Conservation (phyloP, 2,797 vertebrate genomes). For the Sebastes matsubarae region DNA sequence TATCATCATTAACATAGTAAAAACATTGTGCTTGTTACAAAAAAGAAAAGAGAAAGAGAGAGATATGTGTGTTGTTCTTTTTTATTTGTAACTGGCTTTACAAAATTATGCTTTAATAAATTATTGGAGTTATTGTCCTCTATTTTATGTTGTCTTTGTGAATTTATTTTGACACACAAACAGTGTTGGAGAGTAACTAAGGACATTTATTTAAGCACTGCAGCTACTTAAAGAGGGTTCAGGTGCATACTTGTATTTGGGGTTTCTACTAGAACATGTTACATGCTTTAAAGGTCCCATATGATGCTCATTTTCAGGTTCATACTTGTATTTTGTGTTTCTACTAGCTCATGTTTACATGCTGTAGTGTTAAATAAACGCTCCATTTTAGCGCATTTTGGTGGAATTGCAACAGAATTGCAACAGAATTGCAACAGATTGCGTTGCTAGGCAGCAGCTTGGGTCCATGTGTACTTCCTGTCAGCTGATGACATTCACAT, state of each 20-base stretch:
- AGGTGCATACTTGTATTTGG: background rate
- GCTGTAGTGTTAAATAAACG: too few species aligned
- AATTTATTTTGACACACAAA: constrained; percentile 7
- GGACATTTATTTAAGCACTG: background rate
- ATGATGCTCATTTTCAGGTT: too few species aligned
- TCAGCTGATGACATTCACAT: too few species aligned
- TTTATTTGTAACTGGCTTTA: constrained; percentile 96
- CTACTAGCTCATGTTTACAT: too few species aligned
- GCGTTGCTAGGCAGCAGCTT: too few species aligned
- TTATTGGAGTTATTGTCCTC: constrained; percentile 86
- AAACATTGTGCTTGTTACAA: constrained; percentile 80
- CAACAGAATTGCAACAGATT: too few species aligned
- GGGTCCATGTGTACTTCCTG: too few species aligned
- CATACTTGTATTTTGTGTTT: too few species aligned
- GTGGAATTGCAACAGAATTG: too few species aligned
- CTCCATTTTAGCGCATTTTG: too few species aligned
- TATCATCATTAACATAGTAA: constrained; percentile 66
- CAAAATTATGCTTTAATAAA: constrained; percentile 94
- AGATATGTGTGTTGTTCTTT: constrained; percentile 75
- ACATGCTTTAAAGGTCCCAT: too few species aligned
- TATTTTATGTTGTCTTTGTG: constrained; percentile 27
- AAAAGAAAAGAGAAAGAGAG: constrained; percentile 60
- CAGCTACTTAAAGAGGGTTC: background rate
- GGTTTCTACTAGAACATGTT: too few species aligned
- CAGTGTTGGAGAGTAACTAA: background rate